Conservation (phyloP, 2,113 vertebrate genomes). For the Percina caprodes region DNA sequence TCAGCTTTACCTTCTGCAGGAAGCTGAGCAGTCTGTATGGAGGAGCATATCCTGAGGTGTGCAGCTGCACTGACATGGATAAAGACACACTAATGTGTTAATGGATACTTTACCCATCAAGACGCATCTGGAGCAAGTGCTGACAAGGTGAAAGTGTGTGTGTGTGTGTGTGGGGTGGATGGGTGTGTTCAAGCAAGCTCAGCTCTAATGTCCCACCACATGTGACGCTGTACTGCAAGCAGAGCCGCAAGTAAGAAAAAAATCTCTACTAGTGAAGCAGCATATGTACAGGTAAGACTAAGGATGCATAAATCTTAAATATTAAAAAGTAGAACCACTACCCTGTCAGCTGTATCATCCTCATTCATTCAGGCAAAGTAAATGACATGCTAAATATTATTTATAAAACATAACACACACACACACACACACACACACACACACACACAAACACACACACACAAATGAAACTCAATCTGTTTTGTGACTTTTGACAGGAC, state of each 20-base stretch:
- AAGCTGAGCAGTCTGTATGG: conserved; percentile 17
- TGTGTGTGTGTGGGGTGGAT: background rate
- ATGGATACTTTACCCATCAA: conserved; percentile 66
- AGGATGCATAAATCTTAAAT: conserved; percentile 5
- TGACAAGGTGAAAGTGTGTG: conserved; percentile 60
- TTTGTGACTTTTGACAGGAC: conserved; percentile 37
- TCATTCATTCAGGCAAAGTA: background rate
- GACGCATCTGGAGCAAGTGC: conserved; percentile 65
- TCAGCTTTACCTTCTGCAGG: conserved; percentile 35
- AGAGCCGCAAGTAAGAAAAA: background rate
- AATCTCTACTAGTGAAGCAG: background rate
- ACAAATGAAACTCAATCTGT: background rate
- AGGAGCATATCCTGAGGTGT: conserved; percentile 20
- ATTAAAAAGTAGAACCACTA: background rate
- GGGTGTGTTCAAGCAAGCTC: conserved; percentile 24
- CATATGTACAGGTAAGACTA: background rate
- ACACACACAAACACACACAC: background rate
- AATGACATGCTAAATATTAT: background rate
- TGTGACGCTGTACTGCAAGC: conserved; percentile 14
- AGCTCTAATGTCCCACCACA: conserved; percentile 25
- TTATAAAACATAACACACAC: background rate
- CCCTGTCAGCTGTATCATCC: background rate
- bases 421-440: background rate
- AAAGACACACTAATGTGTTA: conserved; percentile 65
- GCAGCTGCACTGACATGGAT: conserved; percentile 60